Percentiles rank a stretch among this genome's conserved stretches.
phyloP scores from a whole-genome alignment of 1,140 invertebrate genomes.

The Propsilocerus akamusi region DNA sequence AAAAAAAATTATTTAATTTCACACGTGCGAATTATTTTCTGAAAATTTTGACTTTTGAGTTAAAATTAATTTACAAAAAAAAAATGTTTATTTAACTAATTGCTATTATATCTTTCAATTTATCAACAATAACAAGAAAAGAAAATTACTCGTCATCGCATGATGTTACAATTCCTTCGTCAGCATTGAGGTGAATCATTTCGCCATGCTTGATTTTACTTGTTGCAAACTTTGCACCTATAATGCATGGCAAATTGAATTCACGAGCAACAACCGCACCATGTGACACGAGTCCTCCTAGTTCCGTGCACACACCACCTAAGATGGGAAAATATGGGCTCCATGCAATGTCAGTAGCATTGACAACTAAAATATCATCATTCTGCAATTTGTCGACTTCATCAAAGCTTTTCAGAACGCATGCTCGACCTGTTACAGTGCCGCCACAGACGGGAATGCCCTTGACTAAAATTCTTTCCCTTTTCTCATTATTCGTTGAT shows the following conservation, averaged over 20 bases:
- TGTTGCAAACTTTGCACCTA: slow-evolving; percentile 50
- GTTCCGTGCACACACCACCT: slow-evolving; percentile 61
- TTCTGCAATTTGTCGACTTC: slow-evolving; percentile 25
- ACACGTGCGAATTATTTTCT: too few relatives aligned
- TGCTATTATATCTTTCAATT: too few relatives aligned
- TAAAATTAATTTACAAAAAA: too few relatives aligned
- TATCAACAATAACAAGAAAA: too few relatives aligned
- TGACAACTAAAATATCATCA: slow-evolving; percentile 63
- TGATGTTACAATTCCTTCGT: slow-evolving; percentile 19
- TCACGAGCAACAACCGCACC: slow-evolving; percentile 80
- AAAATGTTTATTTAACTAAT: too few relatives aligned
- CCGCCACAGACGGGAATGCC: slow-evolving; percentile 57
- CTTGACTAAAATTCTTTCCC: slow-evolving; percentile 16
- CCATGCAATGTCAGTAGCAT: slow-evolving; percentile 71
- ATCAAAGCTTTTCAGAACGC: slow-evolving; percentile 39
- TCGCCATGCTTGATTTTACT: slow-evolving; percentile 47
- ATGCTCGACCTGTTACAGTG: slow-evolving; percentile 39
- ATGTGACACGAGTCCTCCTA: slow-evolving; percentile 71
- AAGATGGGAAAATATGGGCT: slow-evolving; percentile 71
- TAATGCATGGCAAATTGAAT: slow-evolving; percentile 67
- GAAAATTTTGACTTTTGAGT: too few relatives aligned
- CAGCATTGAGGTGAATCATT: slow-evolving; percentile 24
- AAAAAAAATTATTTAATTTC: too few relatives aligned
- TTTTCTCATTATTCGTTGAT: slow-evolving; percentile 12
- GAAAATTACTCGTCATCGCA: too few relatives aligned